Conservation (phyloP, 2,797 vertebrate species). For the Streptopelia turtur region DNA sequence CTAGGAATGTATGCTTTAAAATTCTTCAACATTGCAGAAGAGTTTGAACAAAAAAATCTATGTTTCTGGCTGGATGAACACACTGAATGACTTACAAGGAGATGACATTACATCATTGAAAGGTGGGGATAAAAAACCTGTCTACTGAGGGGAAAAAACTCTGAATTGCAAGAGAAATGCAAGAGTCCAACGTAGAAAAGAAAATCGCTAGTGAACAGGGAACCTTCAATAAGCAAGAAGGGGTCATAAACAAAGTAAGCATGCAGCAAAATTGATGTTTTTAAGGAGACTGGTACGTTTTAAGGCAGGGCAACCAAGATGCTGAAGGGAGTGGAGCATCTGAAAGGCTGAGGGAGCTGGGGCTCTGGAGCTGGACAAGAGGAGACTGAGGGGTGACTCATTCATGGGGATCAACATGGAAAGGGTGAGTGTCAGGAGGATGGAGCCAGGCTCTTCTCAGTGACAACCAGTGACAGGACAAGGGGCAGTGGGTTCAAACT, state of each 20-base stretch:
- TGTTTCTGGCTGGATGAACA: conserved; percentile 39
- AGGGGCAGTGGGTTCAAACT: too few relatives aligned
- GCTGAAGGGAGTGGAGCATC: too few relatives aligned
- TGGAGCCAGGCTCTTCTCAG: too few relatives aligned
- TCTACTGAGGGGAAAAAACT: neutral
- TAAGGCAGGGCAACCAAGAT: neutral
- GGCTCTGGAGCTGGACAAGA: too few relatives aligned
- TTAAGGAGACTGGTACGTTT: neutral
- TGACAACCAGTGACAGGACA: too few relatives aligned
- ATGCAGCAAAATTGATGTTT: neutral
- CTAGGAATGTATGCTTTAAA: conserved; percentile 61
- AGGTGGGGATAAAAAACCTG: conserved; percentile 40
- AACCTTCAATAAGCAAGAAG: neutral
- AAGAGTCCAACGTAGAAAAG: neutral
- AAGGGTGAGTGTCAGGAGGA: too few relatives aligned
- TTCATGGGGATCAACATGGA: too few relatives aligned
- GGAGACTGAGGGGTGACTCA: too few relatives aligned
- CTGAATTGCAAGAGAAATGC: neutral
- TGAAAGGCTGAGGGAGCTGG: too few relatives aligned
- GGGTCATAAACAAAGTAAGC: neutral
- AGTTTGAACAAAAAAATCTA: conserved; percentile 30
- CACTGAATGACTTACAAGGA: neutral
- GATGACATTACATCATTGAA: neutral
- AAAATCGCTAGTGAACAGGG: neutral
- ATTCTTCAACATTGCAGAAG: neutral